phyloP scores from a whole-genome alignment of 2,888 invertebrate genomes.

The Globia sparganii region DNA sequence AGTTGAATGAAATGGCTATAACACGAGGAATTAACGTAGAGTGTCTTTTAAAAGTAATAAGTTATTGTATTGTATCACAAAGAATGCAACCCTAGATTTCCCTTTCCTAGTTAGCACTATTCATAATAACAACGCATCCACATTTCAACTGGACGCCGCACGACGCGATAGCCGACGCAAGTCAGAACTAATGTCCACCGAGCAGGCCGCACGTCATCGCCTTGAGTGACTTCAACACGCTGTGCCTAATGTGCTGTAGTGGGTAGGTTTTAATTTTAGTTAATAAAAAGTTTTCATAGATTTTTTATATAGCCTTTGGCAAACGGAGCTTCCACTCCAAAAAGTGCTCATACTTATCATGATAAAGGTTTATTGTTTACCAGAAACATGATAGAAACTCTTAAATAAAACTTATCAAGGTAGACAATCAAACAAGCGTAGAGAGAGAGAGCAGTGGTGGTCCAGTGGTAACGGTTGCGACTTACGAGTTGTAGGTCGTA shows the following conservation, averaged over 20 bases:
- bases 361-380: neutral
- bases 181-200: neutral
- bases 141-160: neutral
- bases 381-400: too few species aligned
- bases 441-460: too few species aligned
- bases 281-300: too few species aligned
- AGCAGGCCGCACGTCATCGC: conserved; percentile 17
- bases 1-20: too few species aligned
- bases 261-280: neutral
- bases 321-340: neutral
- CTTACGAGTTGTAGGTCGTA: too few species aligned
- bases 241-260: neutral
- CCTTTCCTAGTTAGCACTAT: neutral
- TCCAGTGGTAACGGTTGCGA: too few species aligned
- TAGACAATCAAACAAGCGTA: too few species aligned
- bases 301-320: neutral
- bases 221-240: neutral
- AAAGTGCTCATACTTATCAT: neutral
- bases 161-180: too few species aligned
- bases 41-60: too few species aligned
- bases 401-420: too few species aligned
- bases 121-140: conserved; percentile 2
- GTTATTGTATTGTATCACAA: neutral
- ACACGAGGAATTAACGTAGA: too few species aligned
- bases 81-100: neutral